Percentiles rank a stretch among this genome's conserved stretches.
phyloP scores from a whole-genome alignment of 2,797 vertebrate species.

The Amazona finschi region DNA sequence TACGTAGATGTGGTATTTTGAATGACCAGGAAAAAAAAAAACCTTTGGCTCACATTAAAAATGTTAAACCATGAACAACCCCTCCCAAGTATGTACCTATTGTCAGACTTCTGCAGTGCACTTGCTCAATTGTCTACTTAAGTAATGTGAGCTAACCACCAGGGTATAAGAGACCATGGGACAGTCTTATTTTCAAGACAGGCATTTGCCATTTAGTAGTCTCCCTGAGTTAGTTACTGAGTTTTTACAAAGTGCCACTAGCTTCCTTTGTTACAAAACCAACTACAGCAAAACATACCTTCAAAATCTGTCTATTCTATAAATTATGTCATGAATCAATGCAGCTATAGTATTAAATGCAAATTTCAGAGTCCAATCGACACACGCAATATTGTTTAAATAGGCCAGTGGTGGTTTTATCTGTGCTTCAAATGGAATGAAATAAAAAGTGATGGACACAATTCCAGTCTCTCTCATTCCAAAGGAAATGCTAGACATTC shows the following conservation, averaged over 20 bases:
- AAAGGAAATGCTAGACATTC: background rate
- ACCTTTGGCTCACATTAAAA: background rate
- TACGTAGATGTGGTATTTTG: background rate
- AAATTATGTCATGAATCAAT: rapidly evolving
- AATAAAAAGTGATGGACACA: background rate
- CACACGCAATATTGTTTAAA: background rate
- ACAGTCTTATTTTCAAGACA: background rate
- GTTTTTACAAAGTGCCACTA: background rate
- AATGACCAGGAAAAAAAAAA: background rate
- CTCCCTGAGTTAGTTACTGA: background rate
- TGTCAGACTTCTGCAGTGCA: background rate
- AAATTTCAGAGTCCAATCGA: background rate
- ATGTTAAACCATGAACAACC: background rate
- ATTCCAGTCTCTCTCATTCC: background rate
- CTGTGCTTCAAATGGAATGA: background rate
- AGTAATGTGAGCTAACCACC: background rate
- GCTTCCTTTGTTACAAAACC: background rate
- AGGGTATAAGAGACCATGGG: background rate
- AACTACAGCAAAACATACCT: background rate
- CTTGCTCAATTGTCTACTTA: background rate
- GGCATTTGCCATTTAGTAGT: background rate
- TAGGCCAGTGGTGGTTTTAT: background rate
- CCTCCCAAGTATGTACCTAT: background rate
- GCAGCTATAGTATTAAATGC: background rate
- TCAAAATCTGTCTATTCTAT: background rate